phyloP scores from a whole-genome alignment of 2,888 invertebrate species.

The Agrotis puta region DNA sequence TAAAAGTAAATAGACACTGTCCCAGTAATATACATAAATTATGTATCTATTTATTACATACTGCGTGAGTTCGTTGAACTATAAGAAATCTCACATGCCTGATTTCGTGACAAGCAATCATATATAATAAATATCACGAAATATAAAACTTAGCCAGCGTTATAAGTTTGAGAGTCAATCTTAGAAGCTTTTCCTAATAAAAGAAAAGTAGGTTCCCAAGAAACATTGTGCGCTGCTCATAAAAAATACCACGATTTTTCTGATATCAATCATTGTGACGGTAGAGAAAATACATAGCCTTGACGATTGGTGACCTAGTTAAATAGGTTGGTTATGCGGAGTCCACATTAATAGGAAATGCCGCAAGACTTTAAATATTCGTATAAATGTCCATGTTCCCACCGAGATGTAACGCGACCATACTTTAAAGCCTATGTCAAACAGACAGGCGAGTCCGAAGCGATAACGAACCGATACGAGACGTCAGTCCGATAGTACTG shows the following conservation, averaged over 20 bases:
- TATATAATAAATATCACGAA: background rate
- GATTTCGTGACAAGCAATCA: background rate
- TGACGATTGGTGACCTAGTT: background rate
- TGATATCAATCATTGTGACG: background rate
- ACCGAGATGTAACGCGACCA: too few species aligned
- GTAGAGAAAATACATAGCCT: background rate
- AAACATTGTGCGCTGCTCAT: background rate
- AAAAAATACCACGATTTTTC: background rate
- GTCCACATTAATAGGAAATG: too few species aligned
- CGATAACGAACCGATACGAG: too few species aligned
- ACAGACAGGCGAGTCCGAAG: too few species aligned
- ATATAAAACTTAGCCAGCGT: background rate
- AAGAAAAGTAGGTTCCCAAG: background rate
- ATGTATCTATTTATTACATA: background rate
- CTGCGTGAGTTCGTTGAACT: background rate
- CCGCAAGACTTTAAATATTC: too few species aligned
- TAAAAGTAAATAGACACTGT: background rate
- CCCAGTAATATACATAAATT: background rate
- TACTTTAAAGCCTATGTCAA: too few species aligned
- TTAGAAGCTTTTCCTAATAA: background rate
- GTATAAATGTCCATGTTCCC: background rate
- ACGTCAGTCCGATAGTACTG: too few species aligned
- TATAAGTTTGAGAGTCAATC: background rate
- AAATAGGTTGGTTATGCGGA: background rate
- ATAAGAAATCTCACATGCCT: background rate